Evolutionary conservation across 2,888 invertebrate genomes (phyloP).

Genomic region (Hanleya hanleyi): DNA sequence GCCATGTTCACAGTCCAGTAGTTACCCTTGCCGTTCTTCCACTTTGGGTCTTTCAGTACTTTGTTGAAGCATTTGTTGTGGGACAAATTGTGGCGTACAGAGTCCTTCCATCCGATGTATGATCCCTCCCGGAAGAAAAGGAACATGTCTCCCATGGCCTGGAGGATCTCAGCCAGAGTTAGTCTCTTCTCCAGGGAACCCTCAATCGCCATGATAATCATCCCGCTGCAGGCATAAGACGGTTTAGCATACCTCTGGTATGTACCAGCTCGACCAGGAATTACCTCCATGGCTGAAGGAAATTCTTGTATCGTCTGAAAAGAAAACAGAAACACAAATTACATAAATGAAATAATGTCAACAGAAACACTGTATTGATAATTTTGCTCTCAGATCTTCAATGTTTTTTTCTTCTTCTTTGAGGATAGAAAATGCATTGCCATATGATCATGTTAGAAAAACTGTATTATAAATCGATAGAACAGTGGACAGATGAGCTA

Average conservation of each 20-base stretch:
- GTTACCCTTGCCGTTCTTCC: constrained; percentile 5
- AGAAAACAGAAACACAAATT: too few relatives aligned
- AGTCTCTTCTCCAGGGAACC: background rate
- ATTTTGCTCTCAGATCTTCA: too few relatives aligned
- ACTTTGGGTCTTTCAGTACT: background rate
- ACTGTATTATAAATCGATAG: too few relatives aligned
- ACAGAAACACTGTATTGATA: too few relatives aligned
- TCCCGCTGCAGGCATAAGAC: constrained; percentile 26
- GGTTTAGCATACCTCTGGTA: constrained; percentile 25
- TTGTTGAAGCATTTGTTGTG: constrained; percentile 20
- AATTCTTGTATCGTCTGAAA: too few relatives aligned
- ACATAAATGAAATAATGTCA: too few relatives aligned
- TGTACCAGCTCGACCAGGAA: too few relatives aligned
- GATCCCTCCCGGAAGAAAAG: constrained; percentile 19
- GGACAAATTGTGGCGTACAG: constrained; percentile 28
- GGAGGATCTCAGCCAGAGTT: constrained; percentile 16
- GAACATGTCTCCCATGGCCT: constrained; percentile 15
- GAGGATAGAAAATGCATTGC: too few relatives aligned
- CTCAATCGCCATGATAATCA: constrained; percentile 24
- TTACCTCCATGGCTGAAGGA: too few relatives aligned
- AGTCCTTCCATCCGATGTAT: constrained; percentile 28
- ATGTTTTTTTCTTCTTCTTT: too few relatives aligned
- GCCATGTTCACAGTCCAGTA: constrained; percentile 19
- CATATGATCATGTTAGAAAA: too few relatives aligned
- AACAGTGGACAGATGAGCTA: too few relatives aligned